These are phyloP conservation scores for Aurelia aurita complex sp. Pacific DNA, from an alignment of 30 jellyfish, hydroid and myxozoan genomes.

Conservation along the genomic window DNA sequence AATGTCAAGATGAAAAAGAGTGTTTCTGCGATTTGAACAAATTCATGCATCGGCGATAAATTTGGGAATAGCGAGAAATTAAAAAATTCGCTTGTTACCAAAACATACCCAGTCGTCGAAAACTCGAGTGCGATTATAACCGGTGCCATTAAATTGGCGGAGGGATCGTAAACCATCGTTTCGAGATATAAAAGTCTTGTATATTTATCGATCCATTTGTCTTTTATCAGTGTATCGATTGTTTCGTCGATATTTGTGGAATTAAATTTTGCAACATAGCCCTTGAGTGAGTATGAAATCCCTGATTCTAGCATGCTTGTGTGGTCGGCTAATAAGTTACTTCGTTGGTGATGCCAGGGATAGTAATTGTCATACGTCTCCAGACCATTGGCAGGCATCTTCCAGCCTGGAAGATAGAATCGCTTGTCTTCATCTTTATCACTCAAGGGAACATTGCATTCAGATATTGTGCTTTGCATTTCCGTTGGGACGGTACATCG, in stretches of 20 bases:
- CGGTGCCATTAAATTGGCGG: constrained; percentile 31
- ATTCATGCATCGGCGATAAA: constrained; percentile 3
- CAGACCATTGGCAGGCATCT: background rate
- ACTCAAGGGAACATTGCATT: constrained; percentile 2
- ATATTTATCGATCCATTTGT: constrained; percentile 50
- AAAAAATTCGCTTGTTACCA: constrained; percentile 12
- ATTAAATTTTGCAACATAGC: constrained; percentile 34
- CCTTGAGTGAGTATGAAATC: background rate
- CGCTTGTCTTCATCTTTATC: background rate
- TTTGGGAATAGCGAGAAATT: constrained; percentile 36
- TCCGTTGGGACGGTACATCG: background rate
- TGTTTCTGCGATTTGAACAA: constrained; percentile 22
- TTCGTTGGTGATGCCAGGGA: constrained; percentile 17
- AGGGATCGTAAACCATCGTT: constrained; percentile 33
- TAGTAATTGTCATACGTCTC: background rate
- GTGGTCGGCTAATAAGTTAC: background rate
- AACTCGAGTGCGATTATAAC: constrained; percentile 24
- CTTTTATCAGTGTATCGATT: background rate
- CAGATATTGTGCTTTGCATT: constrained; percentile 2
- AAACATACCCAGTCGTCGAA: constrained; percentile 13
- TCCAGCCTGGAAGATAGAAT: constrained; percentile 16
- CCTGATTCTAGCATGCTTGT: background rate
- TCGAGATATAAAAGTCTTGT: constrained; percentile 34
- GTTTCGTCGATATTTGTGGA: background rate
- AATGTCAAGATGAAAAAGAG: constrained; percentile 27